phyloP scores from a whole-genome alignment of 2,888 invertebrate genomes.

The Trichopoda pennipes region DNA sequence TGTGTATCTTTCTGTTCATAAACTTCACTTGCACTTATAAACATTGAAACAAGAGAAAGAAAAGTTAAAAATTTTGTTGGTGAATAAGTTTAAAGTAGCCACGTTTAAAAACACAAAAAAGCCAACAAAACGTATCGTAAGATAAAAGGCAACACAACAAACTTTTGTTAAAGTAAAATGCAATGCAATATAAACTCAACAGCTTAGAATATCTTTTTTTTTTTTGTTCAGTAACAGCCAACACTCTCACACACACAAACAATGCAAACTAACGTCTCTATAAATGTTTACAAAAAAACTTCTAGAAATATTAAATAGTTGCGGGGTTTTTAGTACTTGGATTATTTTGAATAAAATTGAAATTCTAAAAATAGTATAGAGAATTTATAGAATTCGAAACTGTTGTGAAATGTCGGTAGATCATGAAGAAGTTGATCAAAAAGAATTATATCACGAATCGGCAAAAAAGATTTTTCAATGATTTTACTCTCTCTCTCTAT shows the following conservation, averaged over 20 bases:
- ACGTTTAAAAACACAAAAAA: slow-evolving; percentile 59
- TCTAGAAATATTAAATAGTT: background rate
- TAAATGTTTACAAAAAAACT: background rate
- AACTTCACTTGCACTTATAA: slow-evolving; percentile 63
- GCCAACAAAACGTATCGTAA: background rate
- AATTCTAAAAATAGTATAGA: too few relatives aligned
- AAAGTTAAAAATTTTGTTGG: slow-evolving; percentile 38
- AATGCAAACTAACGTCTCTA: background rate
- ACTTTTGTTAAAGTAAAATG: slow-evolving; percentile 36
- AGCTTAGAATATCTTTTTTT: slow-evolving; percentile 39
- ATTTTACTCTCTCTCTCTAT: too few relatives aligned
- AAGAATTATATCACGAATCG: too few relatives aligned
- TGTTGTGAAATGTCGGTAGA: too few relatives aligned
- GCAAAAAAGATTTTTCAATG: too few relatives aligned
- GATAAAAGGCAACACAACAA: slow-evolving; percentile 15
- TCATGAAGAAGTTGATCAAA: too few relatives aligned
- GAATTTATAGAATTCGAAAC: too few relatives aligned
- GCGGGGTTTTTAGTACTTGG: background rate
- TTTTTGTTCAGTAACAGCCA: slow-evolving; percentile 12
- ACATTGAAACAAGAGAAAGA: slow-evolving; percentile 2
- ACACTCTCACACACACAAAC: slow-evolving; percentile 8
- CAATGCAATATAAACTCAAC: slow-evolving; percentile 35
- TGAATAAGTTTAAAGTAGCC: slow-evolving; percentile 59
- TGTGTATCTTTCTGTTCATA: slow-evolving; percentile 34
- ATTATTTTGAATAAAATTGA: too few relatives aligned